A percentile compares a stretch with the other conserved stretches of the same genome.
These are phyloP conservation scores for Bos javanicus DNA, from an alignment of 2,113 vertebrate genomes.

Conservation along the genomic window DNA sequence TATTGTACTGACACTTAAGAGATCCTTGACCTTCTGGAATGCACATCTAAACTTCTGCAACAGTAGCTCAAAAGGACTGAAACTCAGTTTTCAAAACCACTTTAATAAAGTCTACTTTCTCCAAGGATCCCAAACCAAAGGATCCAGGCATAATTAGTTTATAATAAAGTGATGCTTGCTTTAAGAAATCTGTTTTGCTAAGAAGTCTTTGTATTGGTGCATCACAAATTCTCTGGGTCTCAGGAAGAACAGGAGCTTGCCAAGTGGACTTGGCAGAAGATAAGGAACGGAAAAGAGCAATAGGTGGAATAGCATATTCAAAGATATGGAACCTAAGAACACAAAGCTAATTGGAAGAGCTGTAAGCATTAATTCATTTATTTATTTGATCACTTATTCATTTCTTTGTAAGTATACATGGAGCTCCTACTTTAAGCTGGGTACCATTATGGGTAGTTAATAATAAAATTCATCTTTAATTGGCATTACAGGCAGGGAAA, in stretches of 20 bases:
- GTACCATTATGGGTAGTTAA: background rate
- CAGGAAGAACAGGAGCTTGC: background rate
- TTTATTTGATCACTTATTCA: background rate
- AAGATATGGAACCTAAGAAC: background rate
- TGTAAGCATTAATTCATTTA: background rate
- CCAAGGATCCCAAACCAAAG: background rate
- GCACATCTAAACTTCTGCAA: constrained; percentile 76
- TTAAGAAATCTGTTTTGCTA: background rate
- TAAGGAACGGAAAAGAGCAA: background rate
- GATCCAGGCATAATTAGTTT: background rate
- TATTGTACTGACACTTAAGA: constrained; percentile 48
- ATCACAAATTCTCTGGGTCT: background rate
- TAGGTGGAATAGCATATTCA: background rate
- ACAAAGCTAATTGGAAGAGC: background rate
- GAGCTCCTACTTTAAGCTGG: background rate
- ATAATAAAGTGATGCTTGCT: background rate
- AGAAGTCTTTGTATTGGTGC: background rate
- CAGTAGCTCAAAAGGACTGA: constrained; percentile 68
- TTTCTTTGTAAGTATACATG: background rate
- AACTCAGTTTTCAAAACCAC: background rate
- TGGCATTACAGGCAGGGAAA: background rate
- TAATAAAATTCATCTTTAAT: background rate
- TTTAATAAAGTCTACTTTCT: constrained; percentile 5
- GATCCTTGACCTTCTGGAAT: constrained; percentile 76
- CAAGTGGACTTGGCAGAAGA: background rate